These are phyloP conservation scores for Lithosia quadra DNA, from an alignment of 2,888 invertebrate genomes.

Conservation along the genomic window DNA sequence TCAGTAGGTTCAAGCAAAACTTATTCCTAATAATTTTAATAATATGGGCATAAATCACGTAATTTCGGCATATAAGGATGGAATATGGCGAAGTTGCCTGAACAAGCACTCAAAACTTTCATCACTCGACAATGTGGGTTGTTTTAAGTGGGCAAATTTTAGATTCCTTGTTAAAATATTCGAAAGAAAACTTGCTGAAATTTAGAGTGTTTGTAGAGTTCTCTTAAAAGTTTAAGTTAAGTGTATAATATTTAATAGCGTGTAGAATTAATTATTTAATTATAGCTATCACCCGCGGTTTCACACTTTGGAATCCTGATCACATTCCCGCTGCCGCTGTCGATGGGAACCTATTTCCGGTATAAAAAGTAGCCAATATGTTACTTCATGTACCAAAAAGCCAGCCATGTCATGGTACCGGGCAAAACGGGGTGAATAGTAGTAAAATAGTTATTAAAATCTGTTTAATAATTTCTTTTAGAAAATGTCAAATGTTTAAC, in stretches of 20 bases:
- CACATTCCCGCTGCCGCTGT: too few species aligned
- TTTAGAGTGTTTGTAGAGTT: not conserved
- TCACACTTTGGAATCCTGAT: not conserved
- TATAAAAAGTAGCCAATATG: too few species aligned
- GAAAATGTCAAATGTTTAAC: too few species aligned
- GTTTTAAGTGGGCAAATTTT: conserved; percentile 6
- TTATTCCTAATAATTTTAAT: conserved; percentile 8
- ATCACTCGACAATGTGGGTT: conserved; percentile 5
- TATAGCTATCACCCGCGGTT: not conserved
- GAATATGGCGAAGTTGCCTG: conserved; percentile 10
- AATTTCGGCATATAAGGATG: conserved; percentile 7
- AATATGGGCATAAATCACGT: conserved; percentile 18
- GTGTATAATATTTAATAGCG: not conserved
- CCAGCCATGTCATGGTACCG: too few species aligned
- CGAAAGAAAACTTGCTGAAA: not conserved
- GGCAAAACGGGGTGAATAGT: too few species aligned
- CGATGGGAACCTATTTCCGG: too few species aligned
- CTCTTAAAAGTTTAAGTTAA: not conserved
- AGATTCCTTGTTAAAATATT: not conserved
- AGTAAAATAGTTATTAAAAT: too few species aligned
- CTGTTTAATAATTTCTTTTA: too few species aligned
- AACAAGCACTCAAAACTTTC: conserved; percentile 8
- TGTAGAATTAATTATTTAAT: not conserved
- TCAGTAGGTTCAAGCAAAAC: not conserved
- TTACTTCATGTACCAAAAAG: too few species aligned